Evolutionary conservation across 1,140 invertebrate genomes (phyloP).

Genomic region (Scaptomyza hsui): DNA sequence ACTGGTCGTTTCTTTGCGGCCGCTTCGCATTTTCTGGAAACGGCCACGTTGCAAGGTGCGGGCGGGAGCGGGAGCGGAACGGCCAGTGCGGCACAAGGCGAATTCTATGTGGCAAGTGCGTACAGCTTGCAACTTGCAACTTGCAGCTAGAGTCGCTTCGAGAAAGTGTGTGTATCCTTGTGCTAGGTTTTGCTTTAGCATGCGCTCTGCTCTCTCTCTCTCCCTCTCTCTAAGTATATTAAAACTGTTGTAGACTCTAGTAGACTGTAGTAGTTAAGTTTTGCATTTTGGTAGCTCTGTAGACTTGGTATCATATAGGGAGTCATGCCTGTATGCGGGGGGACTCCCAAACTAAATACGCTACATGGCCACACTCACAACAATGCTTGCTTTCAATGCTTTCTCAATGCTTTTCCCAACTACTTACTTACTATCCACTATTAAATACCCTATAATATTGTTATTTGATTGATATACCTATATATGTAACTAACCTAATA

Average conservation of each 20-base stretch:
- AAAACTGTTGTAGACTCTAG: not conserved
- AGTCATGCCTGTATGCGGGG: not conserved
- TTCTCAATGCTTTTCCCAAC: constrained; percentile 22
- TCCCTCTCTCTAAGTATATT: not conserved
- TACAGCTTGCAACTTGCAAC: constrained; percentile 29
- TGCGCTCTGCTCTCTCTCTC: no score
- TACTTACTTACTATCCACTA: constrained; percentile 30
- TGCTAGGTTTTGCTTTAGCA: constrained; percentile 38
- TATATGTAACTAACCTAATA: constrained; percentile 47
- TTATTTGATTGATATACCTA: not conserved
- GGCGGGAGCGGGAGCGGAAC: constrained; percentile 3
- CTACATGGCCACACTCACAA: constrained; percentile 61
- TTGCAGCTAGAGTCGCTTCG: constrained; percentile 1
- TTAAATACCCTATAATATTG: constrained; percentile 1
- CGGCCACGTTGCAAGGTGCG: constrained; percentile 51
- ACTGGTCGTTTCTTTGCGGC: constrained; percentile 72
- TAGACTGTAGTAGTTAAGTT: constrained; percentile 14
- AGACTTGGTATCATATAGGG: constrained; percentile 19
- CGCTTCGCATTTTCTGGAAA: constrained; percentile 69
- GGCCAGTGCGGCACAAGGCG: constrained; percentile 18
- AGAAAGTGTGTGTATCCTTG: constrained; percentile 13
- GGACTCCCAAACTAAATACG: constrained; percentile 10
- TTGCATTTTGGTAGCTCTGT: constrained; percentile 35
- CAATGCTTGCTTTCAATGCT: constrained; percentile 57
- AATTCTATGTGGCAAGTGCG: constrained; percentile 67